A percentile compares a stretch with the other conserved stretches of the same genome.
phyloP scores from a whole-genome alignment of 2,113 vertebrate genomes.

The Corythornis vintsioides region DNA sequence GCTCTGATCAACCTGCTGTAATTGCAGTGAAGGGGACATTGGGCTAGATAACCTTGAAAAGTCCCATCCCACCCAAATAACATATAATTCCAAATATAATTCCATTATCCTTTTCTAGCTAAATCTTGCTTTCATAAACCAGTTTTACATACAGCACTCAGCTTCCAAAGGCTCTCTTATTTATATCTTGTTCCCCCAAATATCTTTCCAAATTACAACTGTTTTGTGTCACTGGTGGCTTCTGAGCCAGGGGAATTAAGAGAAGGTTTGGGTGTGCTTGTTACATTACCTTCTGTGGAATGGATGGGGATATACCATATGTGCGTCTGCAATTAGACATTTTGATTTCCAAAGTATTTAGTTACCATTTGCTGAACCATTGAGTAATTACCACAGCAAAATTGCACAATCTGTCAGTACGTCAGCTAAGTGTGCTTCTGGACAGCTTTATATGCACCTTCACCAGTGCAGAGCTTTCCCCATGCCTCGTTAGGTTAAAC shows the following conservation, averaged over 20 bases:
- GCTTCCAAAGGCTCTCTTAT: background rate
- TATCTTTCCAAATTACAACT: background rate
- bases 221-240: slow-evolving; percentile 4
- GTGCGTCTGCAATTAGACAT: slow-evolving; percentile 71
- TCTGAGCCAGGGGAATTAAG: background rate
- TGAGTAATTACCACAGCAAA: slow-evolving; percentile 74
- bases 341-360: slow-evolving; percentile 73
- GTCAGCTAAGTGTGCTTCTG: slow-evolving; percentile 62
- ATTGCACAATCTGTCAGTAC: slow-evolving; percentile 73
- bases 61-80: background rate
- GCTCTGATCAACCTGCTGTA: no score
- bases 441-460: slow-evolving; percentile 68
- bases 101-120: background rate
- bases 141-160: accelerated
- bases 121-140: background rate
- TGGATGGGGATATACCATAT: slow-evolving; percentile 62
- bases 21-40: no score
- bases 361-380: slow-evolving; percentile 78
- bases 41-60: background rate
- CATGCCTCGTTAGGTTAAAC: background rate
- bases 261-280: slow-evolving; percentile 65
- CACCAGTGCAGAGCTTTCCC: slow-evolving; percentile 12
- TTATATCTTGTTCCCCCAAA: background rate
- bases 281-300: slow-evolving; percentile 57
- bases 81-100: no score